Base-by-base conservation (phyloP, 64 coral and sea anemone species). In the Pocillopora damicornis region DNA sequence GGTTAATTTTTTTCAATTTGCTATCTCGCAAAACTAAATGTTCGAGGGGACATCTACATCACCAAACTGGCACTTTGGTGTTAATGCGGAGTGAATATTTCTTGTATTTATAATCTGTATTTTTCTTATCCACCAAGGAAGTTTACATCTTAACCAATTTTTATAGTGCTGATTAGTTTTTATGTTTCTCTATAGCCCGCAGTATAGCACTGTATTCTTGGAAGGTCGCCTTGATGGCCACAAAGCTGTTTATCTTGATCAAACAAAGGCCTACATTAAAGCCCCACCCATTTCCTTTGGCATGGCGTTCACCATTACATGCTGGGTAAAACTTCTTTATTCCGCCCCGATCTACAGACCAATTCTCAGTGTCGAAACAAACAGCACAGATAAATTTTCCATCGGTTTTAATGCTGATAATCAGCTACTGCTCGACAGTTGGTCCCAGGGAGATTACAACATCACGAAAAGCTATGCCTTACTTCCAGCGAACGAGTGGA, bases 211-310 rank as follows among this genome's bases (percentile, higher is more conserved):
- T 15, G 59, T 23, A 10, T 90, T 82, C 58, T 42, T 90, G 81
- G 89, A 90, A 61, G 89, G 89, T 62, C 67, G 78, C 1, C 81
- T 74, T 58, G 25, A 22, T 8, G 63, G 42, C 13, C 80, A 57
- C 35, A 76, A 58, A 35, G 37, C 89, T 64, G 59, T 90, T 58
- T 90, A 78, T 22, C 45, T 90, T 20, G 89, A 90, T 81, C 63
- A 73, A 51, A 90, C 89, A 9, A 34, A 51, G 22, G 79, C 89
- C 34, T 81, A 75, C 75, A 58, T 69, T 15, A 0, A 42, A 59
- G 59, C 74, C n/a, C 78, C 64, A 35, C 34, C 9, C 15, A 18
- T 82, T 2, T 8, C 61, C 35, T 67, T 90, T n/a, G 77, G 51
- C 57, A 37, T 18, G 25, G 58, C 63, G 0, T 90, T 83, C 11